These are phyloP conservation scores for Alcedo atthis DNA, from an alignment of 2,797 vertebrate species.

Conservation along the genomic window DNA sequence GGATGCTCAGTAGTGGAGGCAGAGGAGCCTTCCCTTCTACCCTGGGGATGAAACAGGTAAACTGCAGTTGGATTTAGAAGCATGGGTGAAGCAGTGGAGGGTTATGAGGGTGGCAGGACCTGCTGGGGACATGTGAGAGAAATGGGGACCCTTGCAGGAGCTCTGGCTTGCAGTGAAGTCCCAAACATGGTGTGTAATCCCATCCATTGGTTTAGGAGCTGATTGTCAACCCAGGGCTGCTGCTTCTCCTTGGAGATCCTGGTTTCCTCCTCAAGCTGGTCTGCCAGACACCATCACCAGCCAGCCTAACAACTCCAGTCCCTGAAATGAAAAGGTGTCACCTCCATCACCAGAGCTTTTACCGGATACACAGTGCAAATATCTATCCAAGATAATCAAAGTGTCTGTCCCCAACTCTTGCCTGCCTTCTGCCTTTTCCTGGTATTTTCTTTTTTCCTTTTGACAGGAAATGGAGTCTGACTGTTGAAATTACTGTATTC, in stretches of 20 bases:
- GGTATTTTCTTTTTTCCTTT: slow-evolving; percentile 72
- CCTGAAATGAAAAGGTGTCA: slow-evolving; percentile 32
- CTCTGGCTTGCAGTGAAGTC: not conserved
- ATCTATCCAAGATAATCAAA: slow-evolving; percentile 61
- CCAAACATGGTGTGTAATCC: fast-evolving
- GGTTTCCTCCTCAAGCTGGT: not conserved
- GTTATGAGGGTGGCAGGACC: not conserved
- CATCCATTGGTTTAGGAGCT: not conserved
- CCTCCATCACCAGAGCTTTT: not conserved
- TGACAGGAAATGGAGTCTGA: slow-evolving; percentile 69
- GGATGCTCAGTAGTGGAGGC: not conserved
- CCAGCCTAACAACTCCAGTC: not conserved
- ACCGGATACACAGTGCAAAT: slow-evolving; percentile 1
- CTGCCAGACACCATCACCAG: not conserved
- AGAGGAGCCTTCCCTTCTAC: not conserved
- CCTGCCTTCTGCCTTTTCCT: slow-evolving; percentile 4
- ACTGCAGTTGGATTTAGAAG: not conserved
- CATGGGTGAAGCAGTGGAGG: not conserved
- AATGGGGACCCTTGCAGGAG: not conserved
- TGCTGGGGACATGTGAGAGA: fast-evolving
- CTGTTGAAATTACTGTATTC: slow-evolving; percentile 68
- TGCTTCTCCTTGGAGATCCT: not conserved
- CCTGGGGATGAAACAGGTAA: not conserved
- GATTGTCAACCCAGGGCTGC: not conserved
- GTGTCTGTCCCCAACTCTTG: not conserved